Conservation (phyloP, 37 sponge, comb jelly and placozoan genomes). For the Axinella damicornis region DNA sequence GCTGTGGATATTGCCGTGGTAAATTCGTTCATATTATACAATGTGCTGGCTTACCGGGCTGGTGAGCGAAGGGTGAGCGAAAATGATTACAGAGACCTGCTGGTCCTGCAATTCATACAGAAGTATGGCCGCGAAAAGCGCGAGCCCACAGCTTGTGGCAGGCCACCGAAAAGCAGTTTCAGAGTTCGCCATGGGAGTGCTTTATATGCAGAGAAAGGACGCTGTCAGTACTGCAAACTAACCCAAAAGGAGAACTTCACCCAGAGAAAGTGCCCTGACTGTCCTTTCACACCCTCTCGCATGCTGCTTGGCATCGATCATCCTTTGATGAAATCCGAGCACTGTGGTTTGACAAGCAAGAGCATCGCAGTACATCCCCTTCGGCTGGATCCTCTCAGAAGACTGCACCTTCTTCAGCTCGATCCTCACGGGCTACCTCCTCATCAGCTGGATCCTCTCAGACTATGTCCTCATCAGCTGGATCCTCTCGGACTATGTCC, state of each 20-base stretch:
- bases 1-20: too few relatives aligned
- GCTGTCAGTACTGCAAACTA: background rate
- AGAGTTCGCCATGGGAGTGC: background rate
- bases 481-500: too few relatives aligned
- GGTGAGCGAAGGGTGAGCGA: background rate
- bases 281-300: conserved; percentile 8
- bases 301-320: conserved; percentile 5
- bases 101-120: background rate
- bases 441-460: too few relatives aligned
- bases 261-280: conserved; percentile 16
- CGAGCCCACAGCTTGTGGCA: too few relatives aligned
- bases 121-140: background rate
- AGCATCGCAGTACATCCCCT: too few relatives aligned
- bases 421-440: too few relatives aligned
- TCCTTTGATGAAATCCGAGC: background rate
- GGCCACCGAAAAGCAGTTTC: background rate
- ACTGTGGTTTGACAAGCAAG: conserved; percentile 9
- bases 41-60: too few relatives aligned
- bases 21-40: too few relatives aligned
- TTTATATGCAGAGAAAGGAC: background rate
- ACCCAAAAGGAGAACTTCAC: background rate
- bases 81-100: background rate
- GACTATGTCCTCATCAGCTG: too few relatives aligned
- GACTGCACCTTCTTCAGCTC: too few relatives aligned
- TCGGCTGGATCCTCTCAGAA: too few relatives aligned